Conservation (phyloP, 2,113 vertebrate species). For the Asarcornis scutulata region DNA sequence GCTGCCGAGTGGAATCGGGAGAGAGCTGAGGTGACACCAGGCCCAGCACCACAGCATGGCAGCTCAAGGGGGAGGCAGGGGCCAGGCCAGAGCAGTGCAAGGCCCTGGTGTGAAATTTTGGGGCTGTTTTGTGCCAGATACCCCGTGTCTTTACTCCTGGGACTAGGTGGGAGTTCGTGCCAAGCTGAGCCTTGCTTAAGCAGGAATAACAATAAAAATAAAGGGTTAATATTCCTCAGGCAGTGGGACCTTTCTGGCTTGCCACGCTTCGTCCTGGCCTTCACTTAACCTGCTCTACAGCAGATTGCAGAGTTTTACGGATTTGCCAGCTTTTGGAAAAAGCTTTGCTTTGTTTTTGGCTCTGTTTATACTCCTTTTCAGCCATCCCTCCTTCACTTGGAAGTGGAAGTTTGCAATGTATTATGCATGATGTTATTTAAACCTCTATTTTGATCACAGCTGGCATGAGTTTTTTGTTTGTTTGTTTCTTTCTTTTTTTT, state of each 20-base stretch:
- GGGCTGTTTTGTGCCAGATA: neutral
- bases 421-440: constrained; percentile 62
- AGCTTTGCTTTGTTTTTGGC: constrained; percentile 39
- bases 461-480: neutral
- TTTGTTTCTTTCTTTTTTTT: neutral
- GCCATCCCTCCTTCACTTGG: neutral
- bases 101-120: neutral
- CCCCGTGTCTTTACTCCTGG: neutral
- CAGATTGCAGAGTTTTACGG: constrained; percentile 13
- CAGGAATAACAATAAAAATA: neutral
- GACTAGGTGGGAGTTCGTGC: neutral
- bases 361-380: constrained; percentile 34
- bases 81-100: too few species aligned
- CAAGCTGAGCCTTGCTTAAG: neutral
- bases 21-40: neutral
- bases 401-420: constrained; percentile 42
- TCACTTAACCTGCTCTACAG: neutral
- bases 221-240: neutral
- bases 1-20: neutral
- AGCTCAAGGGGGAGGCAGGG: neutral
- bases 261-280: neutral
- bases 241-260: neutral
- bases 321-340: constrained; percentile 46
- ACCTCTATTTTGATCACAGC: neutral
- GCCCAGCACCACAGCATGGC: neutral